These are phyloP conservation scores for Oreohelix idahoensis DNA, from an alignment of 1,140 invertebrate genomes.

Conservation along the genomic window DNA sequence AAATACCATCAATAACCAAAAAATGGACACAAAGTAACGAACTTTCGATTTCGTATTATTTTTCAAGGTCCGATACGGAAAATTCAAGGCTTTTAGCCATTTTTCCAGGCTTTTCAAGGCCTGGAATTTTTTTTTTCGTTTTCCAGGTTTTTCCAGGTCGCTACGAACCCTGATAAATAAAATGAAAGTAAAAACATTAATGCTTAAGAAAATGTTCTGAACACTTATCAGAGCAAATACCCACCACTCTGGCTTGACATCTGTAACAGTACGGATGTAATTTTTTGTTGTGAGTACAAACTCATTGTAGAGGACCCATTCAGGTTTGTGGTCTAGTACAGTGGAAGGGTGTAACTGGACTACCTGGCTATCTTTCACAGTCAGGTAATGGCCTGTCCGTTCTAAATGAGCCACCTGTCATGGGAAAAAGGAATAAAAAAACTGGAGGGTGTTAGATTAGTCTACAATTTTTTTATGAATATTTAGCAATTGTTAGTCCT, in stretches of 20 bases:
- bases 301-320: constrained; percentile 99
- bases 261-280: constrained; percentile 98
- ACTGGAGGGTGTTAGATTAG: constrained; percentile 24
- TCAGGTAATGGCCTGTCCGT: constrained; percentile 95
- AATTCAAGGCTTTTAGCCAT: too few species aligned
- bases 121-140: too few species aligned
- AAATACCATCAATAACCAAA: too few species aligned
- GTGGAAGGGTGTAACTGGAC: constrained; percentile 99
- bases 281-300: constrained; percentile 99
- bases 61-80: too few species aligned
- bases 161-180: too few species aligned
- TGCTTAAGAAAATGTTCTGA: background rate
- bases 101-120: too few species aligned
- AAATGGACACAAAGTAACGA: too few species aligned
- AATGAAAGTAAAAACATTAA: background rate
- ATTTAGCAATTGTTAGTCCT: background rate
- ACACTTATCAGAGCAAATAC: constrained; percentile 64
- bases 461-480: background rate
- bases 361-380: constrained; percentile 99
- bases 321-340: constrained; percentile 98
- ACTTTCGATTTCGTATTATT: too few species aligned
- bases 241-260: constrained; percentile 94
- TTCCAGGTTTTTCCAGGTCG: too few species aligned
- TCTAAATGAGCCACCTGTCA: constrained; percentile 92
- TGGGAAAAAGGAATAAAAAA: constrained; percentile 15